Base-by-base conservation (phyloP, 2,113 vertebrate species). In the Ictalurus furcatus region DNA sequence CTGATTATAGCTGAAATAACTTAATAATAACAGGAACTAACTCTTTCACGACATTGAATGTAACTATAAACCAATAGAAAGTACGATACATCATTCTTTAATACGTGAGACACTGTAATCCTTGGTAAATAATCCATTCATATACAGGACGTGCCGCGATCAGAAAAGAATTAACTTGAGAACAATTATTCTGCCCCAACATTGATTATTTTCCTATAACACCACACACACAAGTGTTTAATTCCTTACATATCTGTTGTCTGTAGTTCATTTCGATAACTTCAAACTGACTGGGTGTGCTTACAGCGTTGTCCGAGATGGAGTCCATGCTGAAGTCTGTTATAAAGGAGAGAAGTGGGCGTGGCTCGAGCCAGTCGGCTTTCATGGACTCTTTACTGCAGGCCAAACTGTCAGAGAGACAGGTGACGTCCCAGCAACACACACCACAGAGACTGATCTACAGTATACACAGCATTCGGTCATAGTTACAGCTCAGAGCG, bases 311-410 rank as follows among this genome's bases (percentile, higher is more conserved):
- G 89, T 91, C 92, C 63, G 97, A 98, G 88, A 96, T 99, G 96
- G 97, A 99, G 95, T 94, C 95, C 3, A 91, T 96, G 91, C 94
- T 99, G 92, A 96, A 96, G 94, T 97, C 96, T 86, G 95, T 97
- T 90, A 96, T 93, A 61, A 97, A 96, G 91, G 97, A 98, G 76
- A 96, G 96, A 61, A 97, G 96, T 93, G 95, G 94, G 89, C 96
- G 92, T 89, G 95, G 90, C 61, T 93, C 93, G 90, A 95, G 90
- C 88, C 95, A 95, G 61, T 91, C 92, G 0, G 92, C 96, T 88
- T 98, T 99, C 91, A 94, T 98, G 88, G 98, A 99, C 92, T 92
- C 94, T 59, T 95, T 99, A 92, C 94, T 97, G 74, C 96, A 98
- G 91, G 97, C 97, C 84, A 97, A 91, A 89, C 95, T 98, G 90